Evolutionary conservation across 2,113 vertebrate genomes (phyloP).

Genomic region (Turnix velox): DNA sequence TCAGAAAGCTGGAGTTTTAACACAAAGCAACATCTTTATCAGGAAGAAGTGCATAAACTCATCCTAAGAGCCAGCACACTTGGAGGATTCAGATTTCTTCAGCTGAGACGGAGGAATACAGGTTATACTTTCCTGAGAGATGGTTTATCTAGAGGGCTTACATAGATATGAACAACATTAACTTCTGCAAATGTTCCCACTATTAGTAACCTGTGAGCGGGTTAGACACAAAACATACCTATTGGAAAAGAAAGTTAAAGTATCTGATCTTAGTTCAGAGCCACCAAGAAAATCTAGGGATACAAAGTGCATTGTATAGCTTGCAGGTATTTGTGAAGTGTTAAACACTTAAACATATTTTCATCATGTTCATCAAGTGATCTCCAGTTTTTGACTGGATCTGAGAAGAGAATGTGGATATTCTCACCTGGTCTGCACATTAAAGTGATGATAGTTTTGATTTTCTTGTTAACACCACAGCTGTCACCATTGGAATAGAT

Average conservation of each 20-base stretch:
- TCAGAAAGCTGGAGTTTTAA: background rate
- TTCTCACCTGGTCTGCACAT: constrained; percentile 87
- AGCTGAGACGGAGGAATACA: background rate
- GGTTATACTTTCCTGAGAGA: background rate
- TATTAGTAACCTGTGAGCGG: background rate
- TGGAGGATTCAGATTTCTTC: background rate
- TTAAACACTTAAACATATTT: background rate
- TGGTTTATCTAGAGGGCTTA: background rate
- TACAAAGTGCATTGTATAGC: background rate
- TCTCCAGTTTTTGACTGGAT: background rate
- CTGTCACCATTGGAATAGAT: constrained; percentile 81
- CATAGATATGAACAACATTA: background rate
- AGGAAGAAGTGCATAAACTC: background rate
- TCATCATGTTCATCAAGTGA: background rate
- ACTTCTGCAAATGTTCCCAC: background rate
- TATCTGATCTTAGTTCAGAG: background rate
- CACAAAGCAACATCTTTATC: background rate
- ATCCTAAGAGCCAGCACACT: background rate
- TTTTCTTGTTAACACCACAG: constrained; percentile 74
- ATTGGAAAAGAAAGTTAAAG: background rate
- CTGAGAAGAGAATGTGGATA: background rate
- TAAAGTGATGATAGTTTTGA: constrained; percentile 81
- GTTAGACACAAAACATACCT: background rate
- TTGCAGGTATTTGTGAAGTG: background rate
- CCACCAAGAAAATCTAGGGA: background rate